Percentiles rank a stretch among this genome's conserved stretches.
Evolutionary conservation across 2,888 invertebrate species (phyloP).

Genomic region (Amblyjoppa proteus): DNA sequence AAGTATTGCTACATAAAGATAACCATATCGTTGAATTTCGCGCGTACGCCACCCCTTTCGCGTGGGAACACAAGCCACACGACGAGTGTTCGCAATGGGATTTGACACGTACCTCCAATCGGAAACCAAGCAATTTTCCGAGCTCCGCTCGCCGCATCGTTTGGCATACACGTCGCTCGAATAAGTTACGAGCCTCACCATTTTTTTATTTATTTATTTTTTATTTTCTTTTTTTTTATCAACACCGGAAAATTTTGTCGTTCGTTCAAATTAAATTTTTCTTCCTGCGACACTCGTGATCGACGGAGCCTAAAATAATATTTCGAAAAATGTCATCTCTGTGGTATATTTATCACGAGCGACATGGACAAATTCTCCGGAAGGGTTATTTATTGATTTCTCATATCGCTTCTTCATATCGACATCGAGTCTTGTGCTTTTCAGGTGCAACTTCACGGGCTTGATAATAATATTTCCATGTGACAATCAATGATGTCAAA

Average conservation of each 20-base stretch:
- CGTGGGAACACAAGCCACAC: not conserved
- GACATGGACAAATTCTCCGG: not conserved
- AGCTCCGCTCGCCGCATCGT: constrained; percentile 19
- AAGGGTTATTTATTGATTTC: not conserved
- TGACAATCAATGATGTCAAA: too few species aligned
- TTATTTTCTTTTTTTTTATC: constrained; percentile 59
- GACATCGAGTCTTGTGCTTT: not conserved
- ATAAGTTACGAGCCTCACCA: constrained; percentile 64
- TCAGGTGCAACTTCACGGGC: too few species aligned
- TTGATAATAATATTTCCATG: too few species aligned
- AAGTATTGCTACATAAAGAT: not conserved
- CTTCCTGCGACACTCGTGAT: not conserved
- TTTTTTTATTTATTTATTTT: too few species aligned
- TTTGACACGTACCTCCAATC: constrained; percentile 60
- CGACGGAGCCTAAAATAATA: not conserved
- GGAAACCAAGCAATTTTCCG: constrained; percentile 48
- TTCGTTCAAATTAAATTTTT: constrained; percentile 34
- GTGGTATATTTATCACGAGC: constrained; percentile 24
- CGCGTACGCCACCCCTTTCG: not conserved
- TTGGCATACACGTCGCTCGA: constrained; percentile 41
- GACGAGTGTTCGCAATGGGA: not conserved
- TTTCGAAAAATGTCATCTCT: constrained; percentile 12
- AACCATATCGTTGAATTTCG: not conserved
- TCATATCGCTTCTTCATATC: not conserved
- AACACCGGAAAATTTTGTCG: constrained; percentile 23